A percentile compares a stretch with the other conserved stretches of the same genome.
These are phyloP conservation scores for Motacilla tschutschensis DNA, from an alignment of 2,113 vertebrate species.

Conservation along the genomic window DNA sequence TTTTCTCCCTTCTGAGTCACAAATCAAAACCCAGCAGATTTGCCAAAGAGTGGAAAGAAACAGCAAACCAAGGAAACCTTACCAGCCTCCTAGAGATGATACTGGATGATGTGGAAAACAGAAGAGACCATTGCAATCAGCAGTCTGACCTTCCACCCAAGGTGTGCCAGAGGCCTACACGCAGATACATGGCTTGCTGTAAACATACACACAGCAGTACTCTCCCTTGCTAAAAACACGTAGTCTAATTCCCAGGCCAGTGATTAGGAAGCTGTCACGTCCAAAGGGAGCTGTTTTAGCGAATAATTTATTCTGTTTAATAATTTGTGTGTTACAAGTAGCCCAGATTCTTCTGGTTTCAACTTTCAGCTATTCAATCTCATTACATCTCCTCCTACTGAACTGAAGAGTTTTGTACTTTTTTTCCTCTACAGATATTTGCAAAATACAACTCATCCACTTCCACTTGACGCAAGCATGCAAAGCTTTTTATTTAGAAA, in stretches of 20 bases:
- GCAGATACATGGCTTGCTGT: neutral
- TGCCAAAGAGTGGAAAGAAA: neutral
- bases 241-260: neutral
- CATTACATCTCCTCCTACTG: neutral
- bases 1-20: neutral
- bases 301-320: slow-evolving; percentile 1
- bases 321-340: slow-evolving; percentile 7
- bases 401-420: neutral
- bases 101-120: neutral
- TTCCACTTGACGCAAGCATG: neutral
- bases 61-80: neutral
- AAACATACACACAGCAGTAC: neutral
- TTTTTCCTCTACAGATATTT: neutral
- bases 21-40: neutral
- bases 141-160: neutral
- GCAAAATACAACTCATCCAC: neutral
- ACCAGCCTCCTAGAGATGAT: neutral
- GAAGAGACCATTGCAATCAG: neutral
- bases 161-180: neutral
- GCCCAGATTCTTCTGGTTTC: slow-evolving; percentile 12
- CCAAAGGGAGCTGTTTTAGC: neutral
- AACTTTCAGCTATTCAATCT: neutral
- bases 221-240: neutral
- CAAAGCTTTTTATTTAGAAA: neutral
- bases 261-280: neutral